phyloP scores from a whole-genome alignment of 2,797 vertebrate species.

The Pipistrellus nathusii region DNA sequence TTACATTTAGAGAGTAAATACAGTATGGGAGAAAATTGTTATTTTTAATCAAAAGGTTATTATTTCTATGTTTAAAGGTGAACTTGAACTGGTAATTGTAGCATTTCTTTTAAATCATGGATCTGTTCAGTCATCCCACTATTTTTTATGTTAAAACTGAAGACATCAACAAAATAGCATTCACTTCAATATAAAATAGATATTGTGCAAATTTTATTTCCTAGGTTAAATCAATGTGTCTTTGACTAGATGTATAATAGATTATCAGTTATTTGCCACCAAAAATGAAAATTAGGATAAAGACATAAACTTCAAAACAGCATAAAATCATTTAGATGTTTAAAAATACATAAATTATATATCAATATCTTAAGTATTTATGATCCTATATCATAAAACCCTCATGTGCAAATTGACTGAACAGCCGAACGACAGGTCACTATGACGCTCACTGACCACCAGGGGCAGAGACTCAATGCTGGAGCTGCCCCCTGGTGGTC shows the following conservation, averaged over 20 bases:
- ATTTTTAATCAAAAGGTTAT: neutral
- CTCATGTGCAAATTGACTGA: too few relatives aligned
- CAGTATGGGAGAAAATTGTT: neutral
- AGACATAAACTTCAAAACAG: neutral
- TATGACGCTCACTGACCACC: too few relatives aligned
- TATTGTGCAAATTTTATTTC: neutral
- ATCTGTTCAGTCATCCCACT: neutral
- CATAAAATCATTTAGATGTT: neutral
- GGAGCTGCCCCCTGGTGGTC: too few relatives aligned
- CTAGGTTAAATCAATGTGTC: neutral
- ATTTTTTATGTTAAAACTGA: neutral
- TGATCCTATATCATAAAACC: neutral
- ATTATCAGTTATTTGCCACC: neutral
- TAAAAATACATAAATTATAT: neutral
- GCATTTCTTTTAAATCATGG: neutral
- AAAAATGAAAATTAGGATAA: conserved; percentile 14
- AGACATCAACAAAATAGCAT: neutral
- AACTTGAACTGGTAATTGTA: neutral
- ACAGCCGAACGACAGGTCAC: too few relatives aligned
- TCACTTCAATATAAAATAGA: conserved; percentile 7
- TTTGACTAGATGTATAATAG: neutral
- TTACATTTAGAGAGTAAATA: conserved; percentile 18
- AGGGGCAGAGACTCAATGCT: too few relatives aligned
- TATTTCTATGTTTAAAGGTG: neutral
- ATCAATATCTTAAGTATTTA: neutral